A percentile compares a stretch with the other conserved stretches of the same genome.
These are phyloP conservation scores for Aphodius granarius DNA, from an alignment of 2,888 invertebrate species.

Conservation along the genomic window DNA sequence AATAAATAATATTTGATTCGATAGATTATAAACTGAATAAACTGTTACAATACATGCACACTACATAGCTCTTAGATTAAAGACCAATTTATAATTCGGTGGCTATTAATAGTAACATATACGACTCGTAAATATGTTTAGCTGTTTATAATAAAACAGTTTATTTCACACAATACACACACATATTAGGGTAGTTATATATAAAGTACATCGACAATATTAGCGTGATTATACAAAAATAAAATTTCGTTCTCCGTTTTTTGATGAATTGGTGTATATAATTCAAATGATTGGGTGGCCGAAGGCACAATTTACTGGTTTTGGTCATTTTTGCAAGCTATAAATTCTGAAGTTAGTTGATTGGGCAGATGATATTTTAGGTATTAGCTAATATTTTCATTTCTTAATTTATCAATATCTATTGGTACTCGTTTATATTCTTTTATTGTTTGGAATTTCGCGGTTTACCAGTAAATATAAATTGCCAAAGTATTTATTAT, in stretches of 20 bases:
- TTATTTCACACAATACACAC: background rate
- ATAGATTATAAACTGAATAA: background rate
- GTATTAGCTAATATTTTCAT: too few species aligned
- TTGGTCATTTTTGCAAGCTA: background rate
- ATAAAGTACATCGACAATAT: background rate
- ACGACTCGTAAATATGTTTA: background rate
- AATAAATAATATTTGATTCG: background rate
- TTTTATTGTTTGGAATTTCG: too few species aligned
- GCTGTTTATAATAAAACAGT: background rate
- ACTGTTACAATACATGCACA: background rate
- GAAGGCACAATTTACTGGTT: conserved; percentile 9
- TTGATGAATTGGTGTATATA: background rate
- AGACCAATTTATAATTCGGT: background rate
- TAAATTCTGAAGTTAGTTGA: too few species aligned
- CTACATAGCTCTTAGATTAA: background rate
- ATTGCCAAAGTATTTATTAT: too few species aligned
- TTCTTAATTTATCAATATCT: too few species aligned
- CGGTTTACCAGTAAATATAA: too few species aligned
- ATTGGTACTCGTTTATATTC: too few species aligned
- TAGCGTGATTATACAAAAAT: background rate
- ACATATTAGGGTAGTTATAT: background rate
- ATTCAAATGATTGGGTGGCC: background rate
- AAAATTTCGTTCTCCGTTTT: background rate
- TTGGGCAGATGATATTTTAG: too few species aligned
- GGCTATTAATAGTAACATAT: background rate